Conservation (phyloP, 2,888 invertebrate genomes). For the Oscheius myriophilus region DNA sequence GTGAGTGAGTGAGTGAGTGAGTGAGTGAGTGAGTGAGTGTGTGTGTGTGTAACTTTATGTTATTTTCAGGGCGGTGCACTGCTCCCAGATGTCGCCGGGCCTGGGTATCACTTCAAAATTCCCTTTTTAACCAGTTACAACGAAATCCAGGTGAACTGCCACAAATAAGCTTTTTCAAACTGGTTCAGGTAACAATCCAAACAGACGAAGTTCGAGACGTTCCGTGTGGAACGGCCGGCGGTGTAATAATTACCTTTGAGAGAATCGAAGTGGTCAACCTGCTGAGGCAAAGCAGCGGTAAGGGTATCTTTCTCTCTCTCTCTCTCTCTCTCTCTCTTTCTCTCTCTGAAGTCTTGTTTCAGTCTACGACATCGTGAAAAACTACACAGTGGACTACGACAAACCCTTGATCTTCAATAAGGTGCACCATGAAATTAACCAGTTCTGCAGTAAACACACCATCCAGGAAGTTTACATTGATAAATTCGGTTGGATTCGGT, state of each 20-base stretch:
- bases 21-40: no score
- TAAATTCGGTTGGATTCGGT: conserved; percentile 79
- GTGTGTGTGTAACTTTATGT: no score
- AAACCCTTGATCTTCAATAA: conserved; percentile 88
- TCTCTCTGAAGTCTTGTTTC: conserved; percentile 35
- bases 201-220: conserved; percentile 10
- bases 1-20: neutral
- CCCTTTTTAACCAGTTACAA: conserved; percentile 13
- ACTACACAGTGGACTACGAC: conserved; percentile 90
- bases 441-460: conserved; percentile 87
- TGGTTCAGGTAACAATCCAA: conserved; percentile 17
- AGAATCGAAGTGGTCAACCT: conserved; percentile 19
- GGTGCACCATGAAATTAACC: conserved; percentile 51
- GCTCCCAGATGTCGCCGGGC: neutral
- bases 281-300: neutral
- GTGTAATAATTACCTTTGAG: conserved; percentile 7
- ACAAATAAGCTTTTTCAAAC: no score
- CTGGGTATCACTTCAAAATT: conserved; percentile 10
- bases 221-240: conserved; percentile 15
- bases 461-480: conserved; percentile 70
- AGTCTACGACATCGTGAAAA: conserved; percentile 86
- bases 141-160: conserved; percentile 12
- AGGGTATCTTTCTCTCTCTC: neutral
- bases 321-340: neutral
- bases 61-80: conserved; percentile 13